Base-by-base conservation (phyloP, 2,113 vertebrate genomes). In the Smithornis capensis region DNA sequence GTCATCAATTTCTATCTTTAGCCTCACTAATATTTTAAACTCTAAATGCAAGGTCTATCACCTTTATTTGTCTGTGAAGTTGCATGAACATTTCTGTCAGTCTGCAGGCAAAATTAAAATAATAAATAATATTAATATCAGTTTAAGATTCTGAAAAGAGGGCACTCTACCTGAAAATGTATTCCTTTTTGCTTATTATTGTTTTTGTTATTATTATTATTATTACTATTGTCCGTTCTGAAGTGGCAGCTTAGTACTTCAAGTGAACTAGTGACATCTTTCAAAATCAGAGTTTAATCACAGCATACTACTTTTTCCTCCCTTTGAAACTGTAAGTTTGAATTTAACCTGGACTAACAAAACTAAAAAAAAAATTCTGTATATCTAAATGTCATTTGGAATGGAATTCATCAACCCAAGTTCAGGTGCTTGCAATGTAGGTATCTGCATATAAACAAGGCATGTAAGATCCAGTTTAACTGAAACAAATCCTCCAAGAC, bases 71-170 rank as follows among this genome's bases (percentile, higher is more conserved):
- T 87, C 44, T 63, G 6, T 75, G 44, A 85, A 87, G 37, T 62
- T 75, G 14, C 11, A 29, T 19, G 31, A 73, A 68, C 5, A 23
- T 76, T 92, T 63, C 24, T 52, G 55, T 28, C 6, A 6, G 19
- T 64, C 28, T 83, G 44, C 50, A 90, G 67, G 37, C 52, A 97
- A 69, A 85, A 95, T 78, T 70, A 88, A 83, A 94, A 91, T 91
- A 92, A 89, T 73, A 94, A 96, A 75, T 60, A 92, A 85, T 38
- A 65, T n/a, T 91, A 92, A 93, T 90, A 94, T 35, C 31, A 68
- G 22, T 52, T 47, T 35, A 95, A 55, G 19, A 28, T 87, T 92
- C 70, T 94, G 73, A 87, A 94, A 95, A 70, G 52, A 79, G 6
- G 23, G 16, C 21, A 50, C 21, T 73, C 29, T 71, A 71, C 87